Percentiles rank a stretch among this genome's conserved stretches.
Conservation (phyloP, 2,113 vertebrate genomes). For the Phaetusa simplex region DNA sequence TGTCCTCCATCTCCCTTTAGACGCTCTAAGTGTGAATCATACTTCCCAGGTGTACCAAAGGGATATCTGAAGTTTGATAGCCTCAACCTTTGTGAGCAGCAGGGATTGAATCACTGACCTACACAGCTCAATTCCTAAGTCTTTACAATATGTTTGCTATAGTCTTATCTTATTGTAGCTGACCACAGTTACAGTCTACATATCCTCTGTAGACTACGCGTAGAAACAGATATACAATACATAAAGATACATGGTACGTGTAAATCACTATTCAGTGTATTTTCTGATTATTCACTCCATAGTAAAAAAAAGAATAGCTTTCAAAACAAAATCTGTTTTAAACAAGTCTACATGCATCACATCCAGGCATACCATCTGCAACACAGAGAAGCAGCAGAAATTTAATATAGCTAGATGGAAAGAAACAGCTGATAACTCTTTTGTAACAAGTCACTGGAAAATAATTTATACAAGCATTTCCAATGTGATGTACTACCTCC, state of each 20-base stretch:
- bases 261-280: background rate
- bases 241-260: too few species aligned
- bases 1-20: background rate
- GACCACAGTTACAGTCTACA: background rate
- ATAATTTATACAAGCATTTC: background rate
- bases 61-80: background rate
- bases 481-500: background rate
- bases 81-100: background rate
- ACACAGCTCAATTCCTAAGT: background rate
- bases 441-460: background rate
- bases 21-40: background rate
- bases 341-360: background rate
- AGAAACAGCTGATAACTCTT: background rate
- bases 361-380: background rate
- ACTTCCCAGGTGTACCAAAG: background rate
- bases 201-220: background rate
- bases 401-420: background rate
- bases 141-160: background rate
- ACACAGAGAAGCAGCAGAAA: background rate
- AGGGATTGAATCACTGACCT: background rate
- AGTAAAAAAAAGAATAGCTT: background rate
- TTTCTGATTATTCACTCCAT: background rate
- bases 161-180: fast-evolving
- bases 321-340: background rate
- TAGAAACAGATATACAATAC: background rate